A percentile compares a stretch with the other conserved stretches of the same genome.
Conservation (phyloP, 2,113 vertebrate genomes). For the Seriola aureovittata region DNA sequence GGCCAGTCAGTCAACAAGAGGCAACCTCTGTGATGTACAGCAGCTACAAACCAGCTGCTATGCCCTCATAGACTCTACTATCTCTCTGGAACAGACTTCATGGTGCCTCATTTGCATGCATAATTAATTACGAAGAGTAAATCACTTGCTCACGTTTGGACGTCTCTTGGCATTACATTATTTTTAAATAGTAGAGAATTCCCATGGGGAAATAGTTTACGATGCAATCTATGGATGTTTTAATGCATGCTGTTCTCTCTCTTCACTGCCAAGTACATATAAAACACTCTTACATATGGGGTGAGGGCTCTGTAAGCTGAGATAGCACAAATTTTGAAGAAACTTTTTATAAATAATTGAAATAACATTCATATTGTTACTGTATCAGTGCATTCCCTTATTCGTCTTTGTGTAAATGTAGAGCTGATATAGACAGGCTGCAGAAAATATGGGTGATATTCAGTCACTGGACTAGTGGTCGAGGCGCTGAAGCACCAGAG, state of each 20-base stretch:
- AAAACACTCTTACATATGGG: neutral
- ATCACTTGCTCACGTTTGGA: conserved; percentile 65
- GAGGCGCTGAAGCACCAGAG: conserved; percentile 39
- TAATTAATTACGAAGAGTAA: conserved; percentile 72
- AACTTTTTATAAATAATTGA: neutral
- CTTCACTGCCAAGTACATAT: conserved; percentile 33
- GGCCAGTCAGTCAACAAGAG: conserved; percentile 57
- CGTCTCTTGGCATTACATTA: conserved; percentile 46
- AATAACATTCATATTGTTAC: neutral
- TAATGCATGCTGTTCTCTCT: conserved; percentile 41
- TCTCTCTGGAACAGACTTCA: conserved; percentile 62
- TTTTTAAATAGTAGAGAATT: conserved; percentile 53
- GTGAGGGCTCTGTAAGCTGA: neutral
- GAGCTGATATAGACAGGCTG: neutral
- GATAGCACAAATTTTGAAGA: neutral
- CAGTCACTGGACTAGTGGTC: neutral
- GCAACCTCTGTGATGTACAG: conserved; percentile 35
- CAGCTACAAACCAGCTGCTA: conserved; percentile 51
- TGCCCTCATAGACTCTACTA: conserved; percentile 43
- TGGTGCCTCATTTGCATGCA: conserved; percentile 76
- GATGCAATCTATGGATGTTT: conserved; percentile 41
- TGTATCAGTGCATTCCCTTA: neutral
- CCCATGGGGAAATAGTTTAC: conserved; percentile 53
- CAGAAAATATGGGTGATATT: neutral
- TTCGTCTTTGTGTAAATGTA: neutral